Evolutionary conservation across 2,113 vertebrate species (phyloP), one percentile per base, ranked within the genome.

Genomic region (Thermophis baileyi): DNA sequence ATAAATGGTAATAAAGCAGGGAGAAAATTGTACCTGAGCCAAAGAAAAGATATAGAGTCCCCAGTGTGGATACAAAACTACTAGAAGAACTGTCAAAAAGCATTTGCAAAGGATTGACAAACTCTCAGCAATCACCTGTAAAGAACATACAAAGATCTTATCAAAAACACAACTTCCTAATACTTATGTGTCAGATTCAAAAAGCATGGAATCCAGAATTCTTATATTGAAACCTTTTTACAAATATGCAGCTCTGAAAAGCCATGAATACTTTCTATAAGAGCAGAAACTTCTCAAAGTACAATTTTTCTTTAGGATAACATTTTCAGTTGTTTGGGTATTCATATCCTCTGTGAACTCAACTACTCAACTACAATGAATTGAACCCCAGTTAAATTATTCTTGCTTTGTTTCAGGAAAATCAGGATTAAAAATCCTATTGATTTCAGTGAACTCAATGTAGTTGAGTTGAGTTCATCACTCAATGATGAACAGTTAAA

Each of bases 91-190:
- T 0, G 98, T 99, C 57, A 99, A 93, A 81, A 98, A 4, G 91
- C 99, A 99, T 97, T 98, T 99, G 49, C 98, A 98, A 63, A 99
- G 95, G 89, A 99, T 97, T 0, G 99, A 98, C 89, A 99, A 96
- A 96, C 99, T 99, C 97, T 99, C 99, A 35, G 99, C 98, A 53
- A 99, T 93, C 46, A 98, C 98, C 98, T 99, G 94, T 40, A 96
- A 92, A 94, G 60, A 95, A 90, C 20, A 85, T 88, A 90, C 86
- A 96, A 88, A 63, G 81, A 90, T 2, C 14, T 86, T 60, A 81
- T 86, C 50, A 86, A 20, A 7, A 24, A 86, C 40, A 6, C 35
- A 55, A 55, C 25, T 44, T 74, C 51, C 30, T 55, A 89, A 87
- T 46, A 81, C 9, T 53, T 74, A 40, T 16, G 10, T 40, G 30